A percentile compares a stretch with the other conserved stretches of the same genome.
Conservation (phyloP, 2,888 invertebrate species). For the Agrotis ipsilon region DNA sequence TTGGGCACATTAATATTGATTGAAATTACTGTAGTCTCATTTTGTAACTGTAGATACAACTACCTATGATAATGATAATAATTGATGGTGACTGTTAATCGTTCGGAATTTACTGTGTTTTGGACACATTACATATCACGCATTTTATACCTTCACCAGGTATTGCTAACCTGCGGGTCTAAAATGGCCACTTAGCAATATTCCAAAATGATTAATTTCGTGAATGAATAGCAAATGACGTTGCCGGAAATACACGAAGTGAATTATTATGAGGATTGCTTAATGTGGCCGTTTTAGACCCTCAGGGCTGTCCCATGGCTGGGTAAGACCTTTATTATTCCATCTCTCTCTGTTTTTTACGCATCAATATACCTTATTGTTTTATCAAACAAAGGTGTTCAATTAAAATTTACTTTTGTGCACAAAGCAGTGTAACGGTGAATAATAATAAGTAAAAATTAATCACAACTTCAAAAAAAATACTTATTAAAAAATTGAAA, state of each 20-base stretch:
- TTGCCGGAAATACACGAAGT: no score
- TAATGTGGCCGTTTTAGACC: no score
- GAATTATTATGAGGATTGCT: no score
- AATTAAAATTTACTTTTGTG: neutral
- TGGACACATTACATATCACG: neutral
- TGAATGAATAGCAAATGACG: no score
- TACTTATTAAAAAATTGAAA: neutral
- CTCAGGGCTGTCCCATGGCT: no score
- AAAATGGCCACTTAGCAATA: no score
- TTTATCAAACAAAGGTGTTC: no score
- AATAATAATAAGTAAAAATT: neutral
- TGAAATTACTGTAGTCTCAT: neutral
- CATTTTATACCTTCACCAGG: no score
- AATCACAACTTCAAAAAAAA: neutral
- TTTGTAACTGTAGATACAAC: slow-evolving; percentile 21
- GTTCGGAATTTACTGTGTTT: neutral
- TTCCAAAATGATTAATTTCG: no score
- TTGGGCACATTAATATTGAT: slow-evolving; percentile 16
- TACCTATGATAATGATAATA: neutral
- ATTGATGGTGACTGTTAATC: slow-evolving; percentile 14
- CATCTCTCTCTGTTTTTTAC: no score
- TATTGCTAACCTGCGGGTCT: no score
- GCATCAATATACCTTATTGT: neutral
- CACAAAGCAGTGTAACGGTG: neutral
- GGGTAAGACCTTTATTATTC: no score